phyloP scores from a whole-genome alignment of 2,113 vertebrate genomes.

The Barnardius zonarius region DNA sequence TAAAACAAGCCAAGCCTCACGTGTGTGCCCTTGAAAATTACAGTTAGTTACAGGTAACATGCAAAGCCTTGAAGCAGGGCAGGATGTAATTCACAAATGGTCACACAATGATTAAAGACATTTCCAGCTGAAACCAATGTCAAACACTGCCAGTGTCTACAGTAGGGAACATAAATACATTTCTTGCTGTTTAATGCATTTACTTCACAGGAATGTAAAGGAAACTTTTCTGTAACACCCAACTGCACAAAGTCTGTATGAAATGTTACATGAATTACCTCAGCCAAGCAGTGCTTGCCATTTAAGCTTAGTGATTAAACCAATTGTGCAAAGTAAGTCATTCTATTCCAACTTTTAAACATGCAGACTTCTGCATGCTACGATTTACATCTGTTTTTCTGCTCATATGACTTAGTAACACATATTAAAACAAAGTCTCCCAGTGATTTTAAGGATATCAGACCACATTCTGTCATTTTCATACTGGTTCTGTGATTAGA shows the following conservation, averaged over 20 bases:
- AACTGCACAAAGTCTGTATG: not conserved
- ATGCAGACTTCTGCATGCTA: not conserved
- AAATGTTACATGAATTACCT: not conserved
- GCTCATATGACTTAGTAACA: not conserved
- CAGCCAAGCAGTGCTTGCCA: conserved; percentile 35
- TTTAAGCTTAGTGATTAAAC: conserved; percentile 3
- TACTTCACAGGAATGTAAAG: conserved; percentile 28
- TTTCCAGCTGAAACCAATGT: conserved; percentile 30
- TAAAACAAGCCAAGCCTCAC: not conserved
- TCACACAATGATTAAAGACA: conserved; percentile 20
- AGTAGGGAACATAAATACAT: conserved; percentile 7
- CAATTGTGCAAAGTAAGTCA: not conserved
- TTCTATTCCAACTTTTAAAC: not conserved
- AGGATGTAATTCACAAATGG: conserved; percentile 64
- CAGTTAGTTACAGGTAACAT: conserved; percentile 60
- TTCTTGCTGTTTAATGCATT: not conserved
- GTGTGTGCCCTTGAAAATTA: not conserved
- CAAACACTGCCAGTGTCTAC: conserved; percentile 1
- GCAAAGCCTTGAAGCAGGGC: conserved; percentile 71
- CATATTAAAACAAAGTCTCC: not conserved
- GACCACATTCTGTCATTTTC: not conserved
- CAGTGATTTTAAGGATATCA: not conserved
- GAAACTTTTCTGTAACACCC: not conserved
- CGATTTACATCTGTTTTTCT: not conserved
- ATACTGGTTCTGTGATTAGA: not conserved